Conservation (phyloP, 2,888 invertebrate species). For the Dolichopus griseipennis region DNA sequence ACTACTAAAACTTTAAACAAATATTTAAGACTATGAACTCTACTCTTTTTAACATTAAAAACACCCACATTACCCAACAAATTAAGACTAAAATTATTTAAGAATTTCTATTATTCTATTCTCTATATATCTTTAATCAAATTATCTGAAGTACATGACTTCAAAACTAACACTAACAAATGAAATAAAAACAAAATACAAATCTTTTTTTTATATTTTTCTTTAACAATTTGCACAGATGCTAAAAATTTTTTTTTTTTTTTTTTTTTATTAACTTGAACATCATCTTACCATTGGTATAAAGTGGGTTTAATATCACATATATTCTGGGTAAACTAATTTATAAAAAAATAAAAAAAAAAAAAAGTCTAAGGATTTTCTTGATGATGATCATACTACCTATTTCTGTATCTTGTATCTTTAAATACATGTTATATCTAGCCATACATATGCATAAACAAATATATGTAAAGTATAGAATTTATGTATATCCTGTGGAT, state of each 20-base stretch:
- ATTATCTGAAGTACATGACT: too few relatives aligned
- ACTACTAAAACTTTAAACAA: too few relatives aligned
- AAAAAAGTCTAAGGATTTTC: not conserved
- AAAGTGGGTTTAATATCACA: not conserved
- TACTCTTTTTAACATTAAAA: too few relatives aligned
- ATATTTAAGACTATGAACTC: too few relatives aligned
- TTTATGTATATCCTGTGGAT: too few relatives aligned
- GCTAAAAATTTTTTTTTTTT: not conserved
- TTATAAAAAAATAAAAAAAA: too few relatives aligned
- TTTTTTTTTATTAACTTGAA: not conserved
- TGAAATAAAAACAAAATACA: not conserved
- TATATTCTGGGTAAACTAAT: not conserved
- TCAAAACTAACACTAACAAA: too few relatives aligned
- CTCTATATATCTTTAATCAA: too few relatives aligned
- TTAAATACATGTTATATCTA: not conserved
- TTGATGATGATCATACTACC: not conserved
- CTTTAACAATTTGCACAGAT: constrained; percentile 1
- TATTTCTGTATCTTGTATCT: not conserved
- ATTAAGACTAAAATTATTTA: too few relatives aligned
- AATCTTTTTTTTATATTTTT: not conserved
- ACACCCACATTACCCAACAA: too few relatives aligned
- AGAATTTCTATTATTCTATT: too few relatives aligned
- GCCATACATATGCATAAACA: not conserved
- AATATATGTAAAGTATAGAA: too few relatives aligned
- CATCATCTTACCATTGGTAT: not conserved